phyloP scores from a whole-genome alignment of 2,797 vertebrate species.

The Melanitta fusca region DNA sequence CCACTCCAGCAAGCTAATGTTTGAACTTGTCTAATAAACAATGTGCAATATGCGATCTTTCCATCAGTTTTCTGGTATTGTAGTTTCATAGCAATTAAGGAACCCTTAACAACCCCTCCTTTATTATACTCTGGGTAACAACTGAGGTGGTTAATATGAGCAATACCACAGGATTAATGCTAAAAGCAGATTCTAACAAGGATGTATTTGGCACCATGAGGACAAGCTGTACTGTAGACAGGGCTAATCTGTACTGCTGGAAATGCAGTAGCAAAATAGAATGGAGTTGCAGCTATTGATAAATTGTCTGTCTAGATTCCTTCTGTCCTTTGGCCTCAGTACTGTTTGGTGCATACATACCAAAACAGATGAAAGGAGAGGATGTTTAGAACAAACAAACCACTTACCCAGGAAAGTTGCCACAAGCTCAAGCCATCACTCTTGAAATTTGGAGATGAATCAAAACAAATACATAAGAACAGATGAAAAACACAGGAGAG shows the following conservation, averaged over 20 bases:
- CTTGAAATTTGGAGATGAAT: background rate
- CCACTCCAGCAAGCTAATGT: background rate
- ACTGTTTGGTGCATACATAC: background rate
- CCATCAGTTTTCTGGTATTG: background rate
- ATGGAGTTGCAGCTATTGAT: background rate
- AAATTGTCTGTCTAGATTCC: background rate
- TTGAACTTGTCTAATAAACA: background rate
- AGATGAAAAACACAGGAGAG: background rate
- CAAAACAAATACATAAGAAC: background rate
- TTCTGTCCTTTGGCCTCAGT: slow-evolving; percentile 5
- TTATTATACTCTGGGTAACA: background rate
- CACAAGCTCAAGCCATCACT: background rate
- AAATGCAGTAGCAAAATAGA: background rate
- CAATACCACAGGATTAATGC: background rate
- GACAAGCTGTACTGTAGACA: background rate
- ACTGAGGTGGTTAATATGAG: background rate
- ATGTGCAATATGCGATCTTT: background rate
- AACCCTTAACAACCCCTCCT: background rate
- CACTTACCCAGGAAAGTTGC: background rate
- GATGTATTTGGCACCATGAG: background rate
- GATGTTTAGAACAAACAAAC: background rate
- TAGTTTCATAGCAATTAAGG: background rate
- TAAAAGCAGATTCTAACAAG: background rate
- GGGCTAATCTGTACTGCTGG: background rate
- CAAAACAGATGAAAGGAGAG: background rate